Evolutionary conservation across 2,888 invertebrate species (phyloP), one percentile per base, ranked within the genome.

Genomic region (Oxytorus armatus): DNA sequence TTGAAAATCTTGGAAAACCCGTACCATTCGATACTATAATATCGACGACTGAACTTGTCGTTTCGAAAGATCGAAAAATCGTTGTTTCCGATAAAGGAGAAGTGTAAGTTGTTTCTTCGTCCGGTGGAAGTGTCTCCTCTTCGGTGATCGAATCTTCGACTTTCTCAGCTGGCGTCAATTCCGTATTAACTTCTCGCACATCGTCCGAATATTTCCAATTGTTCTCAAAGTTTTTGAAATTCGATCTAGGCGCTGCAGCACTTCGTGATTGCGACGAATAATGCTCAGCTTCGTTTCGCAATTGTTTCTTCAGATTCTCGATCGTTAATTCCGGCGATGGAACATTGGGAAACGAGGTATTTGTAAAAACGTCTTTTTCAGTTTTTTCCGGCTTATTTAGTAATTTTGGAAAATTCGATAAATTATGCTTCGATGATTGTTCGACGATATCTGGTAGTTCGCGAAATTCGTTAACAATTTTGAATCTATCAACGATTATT

Each of bases 161-260:
- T 42, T 49, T 78, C 21, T 79, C 81, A 25, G 75, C 81, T 18
- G 79, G 61, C 49, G 79, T 75, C 55, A 79, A 23, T 55, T 61
- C 53, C 36, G 74, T 77, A 33, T 69, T 81, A 10, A 65, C 51
- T 65, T 77, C 77, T 14, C 65, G 69, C 8, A 42, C 18, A 36
- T 53, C 33, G n/a, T 69, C n/a, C 8, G 3, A 14, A 14, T 47
- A 18, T 33, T 53, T 59, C 33, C 49, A 23, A 63, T 51, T 25
- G 18, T 47, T 7, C 16, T 57, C 42, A 57, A 18, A 7, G 3
- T 55, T 53, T 42, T 11, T 1, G 8, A 8, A 36, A 57, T 44
- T 66, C 8, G 44, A 51, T 55, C 11, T 8, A 16, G 3, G 4
- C 1, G 25, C n/a, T 36, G 10, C 42, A 36, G 10, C 42, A 36